These are phyloP conservation scores for Philotrypesis tridentata DNA, from an alignment of 1,140 invertebrate genomes.

Conservation along the genomic window DNA sequence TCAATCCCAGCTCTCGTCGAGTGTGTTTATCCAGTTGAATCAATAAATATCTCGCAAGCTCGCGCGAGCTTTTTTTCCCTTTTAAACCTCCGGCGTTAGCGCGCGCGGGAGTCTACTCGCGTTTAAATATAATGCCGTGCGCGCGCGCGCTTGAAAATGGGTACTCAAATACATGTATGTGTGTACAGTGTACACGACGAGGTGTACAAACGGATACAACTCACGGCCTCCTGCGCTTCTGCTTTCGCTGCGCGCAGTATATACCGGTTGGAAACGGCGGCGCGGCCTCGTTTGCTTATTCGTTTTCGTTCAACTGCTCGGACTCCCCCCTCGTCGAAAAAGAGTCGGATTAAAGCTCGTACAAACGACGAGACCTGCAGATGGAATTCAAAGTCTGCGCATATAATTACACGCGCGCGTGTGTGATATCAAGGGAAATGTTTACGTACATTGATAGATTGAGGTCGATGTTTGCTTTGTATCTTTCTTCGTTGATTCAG, in stretches of 20 bases:
- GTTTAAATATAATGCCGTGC: background rate
- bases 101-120: background rate
- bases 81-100: background rate
- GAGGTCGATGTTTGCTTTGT: background rate
- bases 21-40: conserved; percentile 55
- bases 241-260: background rate
- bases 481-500: background rate
- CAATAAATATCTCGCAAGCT: conserved; percentile 43
- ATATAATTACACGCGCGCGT: background rate
- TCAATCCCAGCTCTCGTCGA: conserved; percentile 49
- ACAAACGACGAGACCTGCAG: background rate
- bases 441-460: background rate
- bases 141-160: background rate
- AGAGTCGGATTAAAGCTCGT: background rate
- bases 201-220: background rate
- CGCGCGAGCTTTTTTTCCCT: background rate
- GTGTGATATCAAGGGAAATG: background rate
- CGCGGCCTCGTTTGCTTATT: background rate
- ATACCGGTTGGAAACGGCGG: too few relatives aligned
- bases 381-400: background rate
- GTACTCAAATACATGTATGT: background rate
- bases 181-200: too few relatives aligned
- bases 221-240: background rate
- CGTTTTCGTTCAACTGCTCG: background rate
- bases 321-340: background rate